Percentiles rank a stretch among this genome's conserved stretches.
These are phyloP conservation scores for Chrysolina oricalcia DNA, from an alignment of 2,888 invertebrate species.

Conservation along the genomic window DNA sequence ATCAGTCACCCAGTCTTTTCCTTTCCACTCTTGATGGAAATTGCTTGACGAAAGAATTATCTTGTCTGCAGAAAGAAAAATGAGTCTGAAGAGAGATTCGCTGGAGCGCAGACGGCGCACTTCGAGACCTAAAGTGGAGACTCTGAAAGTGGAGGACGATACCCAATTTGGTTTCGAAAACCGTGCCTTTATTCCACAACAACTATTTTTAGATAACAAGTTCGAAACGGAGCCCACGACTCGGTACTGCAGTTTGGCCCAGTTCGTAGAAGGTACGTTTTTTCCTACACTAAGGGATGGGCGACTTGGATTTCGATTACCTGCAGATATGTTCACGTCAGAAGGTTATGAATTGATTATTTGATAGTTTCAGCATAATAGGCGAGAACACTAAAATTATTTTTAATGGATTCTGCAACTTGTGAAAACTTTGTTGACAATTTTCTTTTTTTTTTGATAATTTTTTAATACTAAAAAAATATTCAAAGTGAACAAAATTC, in stretches of 20 bases:
- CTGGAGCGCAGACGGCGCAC: conserved; percentile 67
- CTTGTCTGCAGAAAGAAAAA: conserved; percentile 73
- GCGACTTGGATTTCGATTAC: too few species aligned
- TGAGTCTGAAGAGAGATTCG: conserved; percentile 74
- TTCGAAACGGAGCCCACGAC: conserved; percentile 74
- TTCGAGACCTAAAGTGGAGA: conserved; percentile 59
- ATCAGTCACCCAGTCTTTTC: conserved; percentile 13
- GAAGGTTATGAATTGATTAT: too few species aligned
- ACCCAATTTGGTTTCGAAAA: conserved; percentile 83
- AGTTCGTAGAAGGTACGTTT: conserved; percentile 82
- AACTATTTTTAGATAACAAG: conserved; percentile 64
- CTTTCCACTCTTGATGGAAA: background rate
- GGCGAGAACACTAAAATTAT: too few species aligned
- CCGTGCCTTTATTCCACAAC: conserved; percentile 78
- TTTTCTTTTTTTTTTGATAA: too few species aligned
- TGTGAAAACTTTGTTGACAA: too few species aligned
- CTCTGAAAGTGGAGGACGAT: conserved; percentile 72
- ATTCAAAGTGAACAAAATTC: too few species aligned
- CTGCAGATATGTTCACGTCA: too few species aligned
- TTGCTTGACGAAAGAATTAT: conserved; percentile 1
- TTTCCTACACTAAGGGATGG: background rate
- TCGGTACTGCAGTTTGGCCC: conserved; percentile 85
- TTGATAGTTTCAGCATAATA: too few species aligned
- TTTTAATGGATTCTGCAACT: too few species aligned
- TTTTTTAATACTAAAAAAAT: too few species aligned